Conservation (phyloP, 2,113 vertebrate species). For the Leucopsar rothschildi region DNA sequence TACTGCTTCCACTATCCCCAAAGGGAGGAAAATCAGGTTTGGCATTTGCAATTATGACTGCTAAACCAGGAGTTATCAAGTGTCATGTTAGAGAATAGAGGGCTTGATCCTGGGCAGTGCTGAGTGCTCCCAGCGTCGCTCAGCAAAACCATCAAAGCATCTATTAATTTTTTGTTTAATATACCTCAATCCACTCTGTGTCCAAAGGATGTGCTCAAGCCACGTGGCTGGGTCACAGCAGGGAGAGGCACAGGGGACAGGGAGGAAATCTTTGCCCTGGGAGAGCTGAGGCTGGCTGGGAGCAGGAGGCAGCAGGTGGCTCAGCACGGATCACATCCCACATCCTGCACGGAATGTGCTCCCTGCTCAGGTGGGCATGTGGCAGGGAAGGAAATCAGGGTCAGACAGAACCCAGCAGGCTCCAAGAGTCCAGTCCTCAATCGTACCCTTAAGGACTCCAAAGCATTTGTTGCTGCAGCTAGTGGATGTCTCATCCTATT, state of each 20-base stretch:
- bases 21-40: conserved; percentile 35
- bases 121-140: not conserved
- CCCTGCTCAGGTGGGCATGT: not conserved
- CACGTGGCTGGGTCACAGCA: not conserved
- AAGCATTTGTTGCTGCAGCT: conserved; percentile 7
- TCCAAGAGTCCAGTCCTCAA: not conserved
- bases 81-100: not conserved
- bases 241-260: not conserved
- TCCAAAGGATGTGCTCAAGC: not conserved
- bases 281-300: not conserved
- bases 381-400: not conserved
- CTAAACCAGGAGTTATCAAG: not conserved
- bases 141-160: not conserved
- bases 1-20: not conserved
- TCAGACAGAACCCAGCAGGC: conserved; percentile 2
- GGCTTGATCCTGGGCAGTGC: not conserved
- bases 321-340: rapidly evolving
- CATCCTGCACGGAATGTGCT: rapidly evolving
- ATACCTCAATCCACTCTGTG: not conserved
- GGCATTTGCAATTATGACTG: conserved; percentile 41
- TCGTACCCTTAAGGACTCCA: conserved; percentile 24
- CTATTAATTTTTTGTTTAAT: not conserved
- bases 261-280: not conserved
- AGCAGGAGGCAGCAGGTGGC: not conserved
- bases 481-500: conserved; percentile 67